Base-by-base conservation (phyloP, 2,113 vertebrate species). In the Brachypteracias leptosomus region DNA sequence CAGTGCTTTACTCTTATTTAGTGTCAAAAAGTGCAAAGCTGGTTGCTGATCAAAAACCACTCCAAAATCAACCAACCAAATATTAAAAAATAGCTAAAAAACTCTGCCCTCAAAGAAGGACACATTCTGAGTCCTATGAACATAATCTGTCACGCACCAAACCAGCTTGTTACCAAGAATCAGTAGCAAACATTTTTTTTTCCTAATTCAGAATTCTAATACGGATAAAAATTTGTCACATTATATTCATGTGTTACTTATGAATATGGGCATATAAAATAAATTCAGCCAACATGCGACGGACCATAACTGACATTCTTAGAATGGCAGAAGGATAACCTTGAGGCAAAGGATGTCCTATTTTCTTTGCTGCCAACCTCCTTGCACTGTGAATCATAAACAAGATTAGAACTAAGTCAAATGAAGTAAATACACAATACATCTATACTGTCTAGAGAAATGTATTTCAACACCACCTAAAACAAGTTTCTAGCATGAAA, bases 301-400 rank as follows among this genome's bases (percentile, higher is more conserved):
- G 52, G 44, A 75, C 86, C 58, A 35, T 46, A 95, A 62, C 77
- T 67, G 91, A 90, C 83, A 67, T 55, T 88, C 54, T 82, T n/a
- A 42, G 58, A 75, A 76, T 7, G 31, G 87, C 62, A 90, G 58
- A 85, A 68, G 36, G 36, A 92, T 33, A 79, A 42, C 94, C 91
- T 89, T n/a, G 49, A 93, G 94, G 95, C 94, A 92, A 85, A 94
- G 28, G 24, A 68, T 86, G 62, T 20, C 81, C 94, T 55, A 26
- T 47, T 93, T 93, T 67, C 83, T 76, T 79, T 70, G 31, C 84
- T 89, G 89, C 44, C 62, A 79, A 20, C 40, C 33, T 89, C 28
- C 70, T 24, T 75, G 65, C 54, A 78, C 1, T 51, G 73, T 75
- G 74, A 67, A 59, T 29, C 1, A 14, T 49, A 89, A 95, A 89